Percentiles rank a stretch among this genome's conserved stretches.
Conservation (phyloP, 2,888 invertebrate species). For the Lomographa bimaculata region DNA sequence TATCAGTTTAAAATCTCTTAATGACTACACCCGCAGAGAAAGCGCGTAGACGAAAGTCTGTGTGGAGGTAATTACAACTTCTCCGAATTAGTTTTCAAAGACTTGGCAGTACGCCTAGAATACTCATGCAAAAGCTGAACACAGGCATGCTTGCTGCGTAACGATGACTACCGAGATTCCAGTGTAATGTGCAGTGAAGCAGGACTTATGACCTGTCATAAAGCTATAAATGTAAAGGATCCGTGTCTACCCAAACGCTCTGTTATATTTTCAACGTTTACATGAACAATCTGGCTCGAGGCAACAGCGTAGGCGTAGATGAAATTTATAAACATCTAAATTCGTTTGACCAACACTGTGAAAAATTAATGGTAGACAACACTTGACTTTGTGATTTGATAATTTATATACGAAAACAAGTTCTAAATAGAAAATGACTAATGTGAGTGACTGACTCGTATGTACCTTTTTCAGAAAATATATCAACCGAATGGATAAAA, state of each 20-base stretch:
- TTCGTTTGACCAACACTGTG: slow-evolving; percentile 24
- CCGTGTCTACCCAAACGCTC: slow-evolving; percentile 7
- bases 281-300: slow-evolving; percentile 36
- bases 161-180: slow-evolving; percentile 20
- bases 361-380: slow-evolving; percentile 34
- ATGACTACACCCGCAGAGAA: slow-evolving; percentile 18
- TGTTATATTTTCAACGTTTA: slow-evolving; percentile 39
- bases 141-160: slow-evolving; percentile 27
- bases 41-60: slow-evolving; percentile 16
- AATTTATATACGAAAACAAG: slow-evolving; percentile 10
- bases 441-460: slow-evolving; percentile 7
- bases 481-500: slow-evolving; percentile 91
- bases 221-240: slow-evolving; percentile 15
- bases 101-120: slow-evolving; percentile 48
- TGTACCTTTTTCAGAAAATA: slow-evolving; percentile 82
- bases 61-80: slow-evolving; percentile 31
- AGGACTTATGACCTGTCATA: slow-evolving; percentile 13
- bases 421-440: slow-evolving; percentile 24
- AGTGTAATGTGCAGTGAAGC: slow-evolving; percentile 7
- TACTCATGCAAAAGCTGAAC: slow-evolving; percentile 39
- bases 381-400: slow-evolving; percentile 15
- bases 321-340: slow-evolving; percentile 42
- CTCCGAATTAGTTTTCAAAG: slow-evolving; percentile 39
- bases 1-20: slow-evolving; percentile 6
- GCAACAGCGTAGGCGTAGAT: slow-evolving; percentile 38